These are phyloP conservation scores for Andrena bucephala DNA, from an alignment of 2,888 invertebrate species.

Conservation along the genomic window DNA sequence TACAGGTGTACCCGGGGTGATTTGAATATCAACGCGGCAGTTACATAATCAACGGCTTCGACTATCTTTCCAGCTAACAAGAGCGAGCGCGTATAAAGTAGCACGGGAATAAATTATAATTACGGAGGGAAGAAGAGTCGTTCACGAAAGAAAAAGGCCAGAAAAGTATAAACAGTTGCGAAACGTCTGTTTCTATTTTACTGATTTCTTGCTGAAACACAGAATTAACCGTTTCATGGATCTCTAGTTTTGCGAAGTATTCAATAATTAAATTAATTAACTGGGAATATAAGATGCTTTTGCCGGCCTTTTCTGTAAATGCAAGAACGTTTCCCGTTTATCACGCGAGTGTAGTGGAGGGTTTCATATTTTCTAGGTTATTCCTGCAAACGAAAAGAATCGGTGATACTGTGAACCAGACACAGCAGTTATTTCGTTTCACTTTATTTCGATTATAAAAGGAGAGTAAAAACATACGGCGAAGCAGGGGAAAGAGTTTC, in stretches of 20 bases:
- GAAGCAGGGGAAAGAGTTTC: not conserved
- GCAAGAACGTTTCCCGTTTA: not conserved
- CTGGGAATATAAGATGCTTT: no score
- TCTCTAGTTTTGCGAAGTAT: not conserved
- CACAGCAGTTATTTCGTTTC: conserved; percentile 1
- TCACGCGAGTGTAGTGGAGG: not conserved
- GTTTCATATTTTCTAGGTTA: not conserved
- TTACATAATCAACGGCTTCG: conserved; percentile 74
- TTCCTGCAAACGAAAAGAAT: not conserved
- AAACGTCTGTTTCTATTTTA: not conserved
- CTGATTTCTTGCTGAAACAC: not conserved
- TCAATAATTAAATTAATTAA: not conserved
- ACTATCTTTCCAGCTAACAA: conserved; percentile 71
- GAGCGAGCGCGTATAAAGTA: conserved; percentile 61
- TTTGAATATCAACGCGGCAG: conserved; percentile 57
- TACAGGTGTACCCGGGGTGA: conserved; percentile 26
- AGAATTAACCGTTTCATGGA: not conserved
- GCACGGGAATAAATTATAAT: conserved; percentile 56
- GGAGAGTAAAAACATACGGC: not conserved
- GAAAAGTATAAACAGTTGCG: not conserved
- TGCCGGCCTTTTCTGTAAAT: no score
- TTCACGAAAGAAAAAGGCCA: not conserved
- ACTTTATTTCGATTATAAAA: conserved; percentile 16
- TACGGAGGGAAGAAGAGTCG: not conserved
- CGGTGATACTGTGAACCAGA: not conserved